Evolutionary conservation across 2,888 invertebrate genomes (phyloP).

Genomic region (Polylopha cassiicola): DNA sequence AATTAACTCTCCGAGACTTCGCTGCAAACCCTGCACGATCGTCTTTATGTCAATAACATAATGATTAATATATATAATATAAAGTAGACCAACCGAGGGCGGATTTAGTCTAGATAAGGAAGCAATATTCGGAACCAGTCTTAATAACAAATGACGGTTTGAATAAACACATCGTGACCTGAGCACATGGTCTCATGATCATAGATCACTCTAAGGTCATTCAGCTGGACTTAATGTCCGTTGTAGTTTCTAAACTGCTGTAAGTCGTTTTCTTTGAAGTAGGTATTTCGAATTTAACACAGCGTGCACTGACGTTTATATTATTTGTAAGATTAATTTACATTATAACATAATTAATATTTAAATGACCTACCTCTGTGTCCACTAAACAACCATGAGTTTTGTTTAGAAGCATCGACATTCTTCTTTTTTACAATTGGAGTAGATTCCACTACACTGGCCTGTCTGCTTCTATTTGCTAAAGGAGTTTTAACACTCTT

Average conservation of each 20-base stretch:
- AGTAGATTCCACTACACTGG: conserved; percentile 62
- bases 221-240: conserved; percentile 13
- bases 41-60: not conserved
- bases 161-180: conserved; percentile 18
- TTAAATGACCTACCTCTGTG: conserved; percentile 50
- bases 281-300: no score
- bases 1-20: no score
- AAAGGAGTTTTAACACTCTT: conserved; percentile 56
- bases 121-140: conserved; percentile 5
- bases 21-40: not conserved
- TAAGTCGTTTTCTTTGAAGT: no score
- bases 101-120: conserved; percentile 14
- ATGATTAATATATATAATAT: conserved; percentile 17
- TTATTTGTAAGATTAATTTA: not conserved
- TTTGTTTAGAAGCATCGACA: conserved; percentile 53
- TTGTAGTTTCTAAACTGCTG: conserved; percentile 2
- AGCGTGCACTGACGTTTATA: no score
- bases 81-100: conserved; percentile 13
- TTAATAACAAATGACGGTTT: conserved; percentile 18
- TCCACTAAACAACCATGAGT: conserved; percentile 66
- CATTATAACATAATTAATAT: conserved; percentile 5
- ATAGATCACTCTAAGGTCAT: conserved; percentile 16
- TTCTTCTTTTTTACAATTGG: conserved; percentile 59
- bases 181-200: conserved; percentile 16
- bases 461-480: conserved; percentile 56